Conservation (phyloP, 2,888 invertebrate species). For the Anaspis maculata region DNA sequence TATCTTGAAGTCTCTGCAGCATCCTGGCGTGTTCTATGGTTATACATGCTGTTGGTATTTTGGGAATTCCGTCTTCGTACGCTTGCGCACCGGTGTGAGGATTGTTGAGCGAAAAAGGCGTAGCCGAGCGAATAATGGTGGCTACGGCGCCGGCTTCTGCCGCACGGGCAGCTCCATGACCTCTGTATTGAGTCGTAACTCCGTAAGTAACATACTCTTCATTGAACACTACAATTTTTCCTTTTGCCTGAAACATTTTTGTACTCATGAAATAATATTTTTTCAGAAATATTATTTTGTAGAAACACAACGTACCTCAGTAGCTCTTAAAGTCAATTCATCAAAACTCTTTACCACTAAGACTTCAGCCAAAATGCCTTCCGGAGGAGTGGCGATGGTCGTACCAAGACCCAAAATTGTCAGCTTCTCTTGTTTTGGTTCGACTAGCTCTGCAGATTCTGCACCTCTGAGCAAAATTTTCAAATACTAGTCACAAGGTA, state of each 20-base stretch:
- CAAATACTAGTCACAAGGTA: constrained; percentile 6
- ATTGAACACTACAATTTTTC: constrained; percentile 74
- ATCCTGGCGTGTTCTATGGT: constrained; percentile 72
- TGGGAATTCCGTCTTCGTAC: constrained; percentile 49
- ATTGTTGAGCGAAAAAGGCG: constrained; percentile 67
- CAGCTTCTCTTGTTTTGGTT: constrained; percentile 55
- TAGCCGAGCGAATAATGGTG: constrained; percentile 62
- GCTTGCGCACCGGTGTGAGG: constrained; percentile 70
- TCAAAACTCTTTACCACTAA: constrained; percentile 64
- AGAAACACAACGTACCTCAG: too few species aligned
- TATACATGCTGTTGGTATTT: constrained; percentile 68
- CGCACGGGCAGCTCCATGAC: constrained; percentile 58
- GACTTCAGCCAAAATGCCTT: constrained; percentile 66
- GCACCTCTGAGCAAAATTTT: constrained; percentile 55
- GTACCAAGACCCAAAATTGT: constrained; percentile 62
- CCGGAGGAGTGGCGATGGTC: constrained; percentile 59
- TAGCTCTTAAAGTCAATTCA: constrained; percentile 10
- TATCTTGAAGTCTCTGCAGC: constrained; percentile 47
- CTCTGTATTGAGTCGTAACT: constrained; percentile 57
- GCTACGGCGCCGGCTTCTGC: constrained; percentile 69
- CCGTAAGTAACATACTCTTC: constrained; percentile 58
- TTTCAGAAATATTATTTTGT: constrained; percentile 13
- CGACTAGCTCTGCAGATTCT: constrained; percentile 56
- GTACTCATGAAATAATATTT: too few species aligned
- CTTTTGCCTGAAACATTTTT: constrained; percentile 40